These are phyloP conservation scores for Erpornis zantholeuca DNA, from an alignment of 2,113 vertebrate species.

Conservation along the genomic window DNA sequence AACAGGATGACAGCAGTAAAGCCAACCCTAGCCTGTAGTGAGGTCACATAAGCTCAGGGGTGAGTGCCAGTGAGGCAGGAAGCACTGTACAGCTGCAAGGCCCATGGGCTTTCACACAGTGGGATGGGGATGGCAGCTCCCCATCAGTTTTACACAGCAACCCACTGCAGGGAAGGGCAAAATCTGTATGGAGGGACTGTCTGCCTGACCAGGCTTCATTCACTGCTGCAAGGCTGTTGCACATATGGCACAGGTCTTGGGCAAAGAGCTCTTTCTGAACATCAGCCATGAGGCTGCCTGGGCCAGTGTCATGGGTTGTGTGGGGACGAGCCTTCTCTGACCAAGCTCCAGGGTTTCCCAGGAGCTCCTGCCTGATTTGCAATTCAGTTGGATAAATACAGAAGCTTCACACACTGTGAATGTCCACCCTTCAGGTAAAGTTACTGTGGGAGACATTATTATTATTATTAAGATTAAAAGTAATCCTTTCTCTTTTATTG, in stretches of 20 bases:
- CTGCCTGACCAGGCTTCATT: not conserved
- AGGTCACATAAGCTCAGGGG: not conserved
- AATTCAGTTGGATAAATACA: not conserved
- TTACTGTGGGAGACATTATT: not conserved
- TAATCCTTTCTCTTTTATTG: not conserved
- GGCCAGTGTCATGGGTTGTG: accelerated
- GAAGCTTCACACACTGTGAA: not conserved
- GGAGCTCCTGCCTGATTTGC: not conserved
- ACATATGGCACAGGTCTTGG: not conserved
- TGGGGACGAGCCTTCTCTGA: not conserved
- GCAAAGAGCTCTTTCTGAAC: not conserved
- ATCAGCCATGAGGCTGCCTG: accelerated
- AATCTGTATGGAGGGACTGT: not conserved
- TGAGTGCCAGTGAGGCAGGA: not conserved
- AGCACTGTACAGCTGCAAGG: not conserved
- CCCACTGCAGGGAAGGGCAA: not conserved
- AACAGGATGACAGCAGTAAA: not conserved
- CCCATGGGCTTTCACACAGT: not conserved
- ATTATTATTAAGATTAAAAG: not conserved
- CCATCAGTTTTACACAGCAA: not conserved
- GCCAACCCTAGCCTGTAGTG: not conserved
- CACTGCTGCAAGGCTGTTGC: not conserved
- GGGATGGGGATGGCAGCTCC: not conserved
- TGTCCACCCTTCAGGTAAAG: not conserved
- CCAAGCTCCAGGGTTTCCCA: not conserved